phyloP scores from a whole-genome alignment of 1,140 invertebrate species.

The Drosophila baimaii region DNA sequence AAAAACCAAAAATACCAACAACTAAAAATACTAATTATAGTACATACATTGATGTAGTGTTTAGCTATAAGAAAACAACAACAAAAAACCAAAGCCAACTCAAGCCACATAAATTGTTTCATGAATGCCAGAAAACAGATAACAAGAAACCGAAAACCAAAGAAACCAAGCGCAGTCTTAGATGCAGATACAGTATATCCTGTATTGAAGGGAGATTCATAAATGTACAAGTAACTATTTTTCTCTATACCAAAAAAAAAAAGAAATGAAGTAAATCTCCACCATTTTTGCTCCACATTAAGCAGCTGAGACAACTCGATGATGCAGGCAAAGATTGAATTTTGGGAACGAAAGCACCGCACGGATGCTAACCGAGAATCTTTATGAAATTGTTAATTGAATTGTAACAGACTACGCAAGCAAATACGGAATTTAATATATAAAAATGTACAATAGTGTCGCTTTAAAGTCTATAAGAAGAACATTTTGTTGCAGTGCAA shows the following conservation, averaged over 20 bases:
- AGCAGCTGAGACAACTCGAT: slow-evolving; percentile 56
- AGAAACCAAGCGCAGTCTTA: slow-evolving; percentile 39
- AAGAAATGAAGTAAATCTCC: slow-evolving; percentile 74
- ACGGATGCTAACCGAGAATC: slow-evolving; percentile 40
- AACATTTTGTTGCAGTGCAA: slow-evolving; percentile 71
- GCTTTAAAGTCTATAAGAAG: slow-evolving; percentile 76
- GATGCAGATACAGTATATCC: slow-evolving; percentile 46
- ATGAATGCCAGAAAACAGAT: slow-evolving; percentile 64
- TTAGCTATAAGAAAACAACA: slow-evolving; percentile 67
- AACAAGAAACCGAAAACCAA: slow-evolving; percentile 44
- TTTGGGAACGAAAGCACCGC: slow-evolving; percentile 26
- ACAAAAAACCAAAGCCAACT: slow-evolving; percentile 54
- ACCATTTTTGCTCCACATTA: slow-evolving; percentile 80
- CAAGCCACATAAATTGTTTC: slow-evolving; percentile 64
- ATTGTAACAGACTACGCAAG: slow-evolving; percentile 74
- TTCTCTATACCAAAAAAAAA: slow-evolving; percentile 68
- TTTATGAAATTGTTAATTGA: slow-evolving; percentile 53
- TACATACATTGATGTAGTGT: slow-evolving; percentile 83
- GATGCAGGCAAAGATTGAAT: slow-evolving; percentile 61
- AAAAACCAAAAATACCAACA: slow-evolving; percentile 54
- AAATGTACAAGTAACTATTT: slow-evolving; percentile 81
- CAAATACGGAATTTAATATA: slow-evolving; percentile 77
- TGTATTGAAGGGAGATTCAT: slow-evolving; percentile 46
- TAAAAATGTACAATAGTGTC: slow-evolving; percentile 79
- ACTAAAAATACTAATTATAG: slow-evolving; percentile 84